Percentiles rank a stretch among this genome's conserved stretches.
Conservation (phyloP, 2,888 invertebrate genomes). For the Agrotis clavis region DNA sequence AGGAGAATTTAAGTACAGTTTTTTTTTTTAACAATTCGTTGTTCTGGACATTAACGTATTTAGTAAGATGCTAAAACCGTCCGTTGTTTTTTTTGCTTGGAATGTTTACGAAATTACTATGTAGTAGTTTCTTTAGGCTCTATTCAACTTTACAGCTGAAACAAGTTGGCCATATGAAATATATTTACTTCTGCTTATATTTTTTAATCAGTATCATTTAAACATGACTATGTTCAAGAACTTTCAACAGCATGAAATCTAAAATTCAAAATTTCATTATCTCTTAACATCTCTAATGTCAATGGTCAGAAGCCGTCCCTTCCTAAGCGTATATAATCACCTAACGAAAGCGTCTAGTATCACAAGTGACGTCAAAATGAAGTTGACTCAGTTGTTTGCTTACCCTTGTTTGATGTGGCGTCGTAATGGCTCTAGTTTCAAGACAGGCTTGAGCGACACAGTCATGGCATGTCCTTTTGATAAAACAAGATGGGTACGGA, state of each 20-base stretch:
- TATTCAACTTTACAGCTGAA: background rate
- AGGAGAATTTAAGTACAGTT: too few species aligned
- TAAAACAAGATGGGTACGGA: slow-evolving; percentile 9
- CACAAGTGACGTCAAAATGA: slow-evolving; percentile 25
- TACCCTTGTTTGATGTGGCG: slow-evolving; percentile 27
- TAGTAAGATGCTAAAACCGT: too few species aligned
- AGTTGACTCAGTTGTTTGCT: slow-evolving; percentile 6
- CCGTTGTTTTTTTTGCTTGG: too few species aligned
- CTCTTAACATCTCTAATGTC: background rate
- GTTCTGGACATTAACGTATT: too few species aligned
- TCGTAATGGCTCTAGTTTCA: slow-evolving; percentile 24
- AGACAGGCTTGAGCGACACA: background rate
- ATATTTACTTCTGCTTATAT: background rate
- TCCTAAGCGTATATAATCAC: slow-evolving; percentile 11
- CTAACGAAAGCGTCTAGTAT: background rate
- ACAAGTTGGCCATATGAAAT: background rate
- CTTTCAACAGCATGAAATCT: background rate
- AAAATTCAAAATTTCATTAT: background rate
- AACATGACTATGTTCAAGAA: too few species aligned
- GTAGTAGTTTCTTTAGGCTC: background rate
- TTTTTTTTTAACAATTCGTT: too few species aligned
- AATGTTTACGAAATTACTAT: background rate
- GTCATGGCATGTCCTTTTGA: slow-evolving; percentile 9
- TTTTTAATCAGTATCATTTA: too few species aligned
- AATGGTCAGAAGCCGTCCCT: slow-evolving; percentile 2